Conservation (phyloP, 2,797 vertebrate species). For the Catharus ustulatus region DNA sequence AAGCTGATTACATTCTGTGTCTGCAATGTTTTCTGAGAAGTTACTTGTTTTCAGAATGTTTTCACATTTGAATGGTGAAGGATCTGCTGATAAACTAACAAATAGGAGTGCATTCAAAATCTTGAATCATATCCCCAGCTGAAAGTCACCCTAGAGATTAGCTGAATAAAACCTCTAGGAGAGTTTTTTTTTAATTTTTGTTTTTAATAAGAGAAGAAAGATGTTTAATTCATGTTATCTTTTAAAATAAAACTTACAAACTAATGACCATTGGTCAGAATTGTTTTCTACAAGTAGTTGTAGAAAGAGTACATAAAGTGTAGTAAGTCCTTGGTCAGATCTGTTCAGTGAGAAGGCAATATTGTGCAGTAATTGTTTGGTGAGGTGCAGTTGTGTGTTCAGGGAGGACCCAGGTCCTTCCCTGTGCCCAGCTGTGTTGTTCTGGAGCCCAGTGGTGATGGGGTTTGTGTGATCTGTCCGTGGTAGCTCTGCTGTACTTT, state of each 20-base stretch:
- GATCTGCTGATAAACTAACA: background rate
- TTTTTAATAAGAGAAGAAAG: background rate
- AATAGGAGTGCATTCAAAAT: background rate
- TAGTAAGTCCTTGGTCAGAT: background rate
- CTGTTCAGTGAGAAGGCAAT: background rate
- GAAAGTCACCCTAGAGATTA: background rate
- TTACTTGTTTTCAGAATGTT: background rate
- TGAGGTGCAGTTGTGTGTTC: background rate
- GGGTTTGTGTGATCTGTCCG: background rate
- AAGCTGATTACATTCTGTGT: background rate
- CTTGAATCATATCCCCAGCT: background rate
- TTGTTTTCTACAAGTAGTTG: background rate
- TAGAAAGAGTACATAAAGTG: background rate
- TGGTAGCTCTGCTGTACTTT: background rate
- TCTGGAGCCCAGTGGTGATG: rapidly evolving
- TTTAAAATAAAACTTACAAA: background rate
- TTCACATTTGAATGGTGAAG: background rate
- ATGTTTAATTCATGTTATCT: background rate
- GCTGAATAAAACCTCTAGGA: background rate
- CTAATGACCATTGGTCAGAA: background rate
- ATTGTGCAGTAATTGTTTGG: background rate
- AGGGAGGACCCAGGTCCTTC: background rate
- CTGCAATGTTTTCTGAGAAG: background rate
- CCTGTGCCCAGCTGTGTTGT: rapidly evolving
- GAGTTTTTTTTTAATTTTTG: no score